Base-by-base conservation (phyloP, 2,797 vertebrate species). In the Coranthus polyacanthus region DNA sequence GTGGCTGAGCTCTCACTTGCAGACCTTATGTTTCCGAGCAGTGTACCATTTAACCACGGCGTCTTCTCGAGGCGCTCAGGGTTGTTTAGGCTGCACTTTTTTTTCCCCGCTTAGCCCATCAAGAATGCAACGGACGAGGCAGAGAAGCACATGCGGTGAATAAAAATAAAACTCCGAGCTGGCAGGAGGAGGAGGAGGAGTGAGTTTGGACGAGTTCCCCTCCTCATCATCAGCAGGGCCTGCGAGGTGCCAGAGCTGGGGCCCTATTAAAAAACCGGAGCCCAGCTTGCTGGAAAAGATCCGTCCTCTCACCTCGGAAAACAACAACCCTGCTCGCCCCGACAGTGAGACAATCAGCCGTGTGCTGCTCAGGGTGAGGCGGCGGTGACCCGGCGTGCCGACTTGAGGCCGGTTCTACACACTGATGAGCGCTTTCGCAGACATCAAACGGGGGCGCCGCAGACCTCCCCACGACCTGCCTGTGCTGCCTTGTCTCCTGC, bases 381-480 rank as follows among this genome's bases (percentile, higher is more conserved):
- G 49, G 82, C 75, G 39, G 71, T 92, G 91, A 92, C 92, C 91
- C 58, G 54, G 83, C 71, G 79, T 84, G 91, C 87, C 72, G 72
- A 82, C 85, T 84, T 59, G 82, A 88, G 81, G 82, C 73, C 70
- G 34, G 46, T 79, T 79, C 85, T 64, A 78, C 87, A 89, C 83
- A 88, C 90, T 91, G 91, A 93, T 90, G 91, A 93, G 92, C 36
- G 62, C 88, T 88, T 89, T 86, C 83, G 46, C 91, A 92, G 86
- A 93, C 92, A 92, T 93, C 93, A 93, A 90, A 93, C 86, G 70
- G 72, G 59, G 57, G 77, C 34, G 75, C 75, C 1, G 46, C 84
- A 79, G 88, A 89, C 85, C 91, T 90, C 85, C 83, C 74, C 51
- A 39, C 72, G 89, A 92, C 91, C 90, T 51, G 70, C 83, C 78